A percentile compares a stretch with the other conserved stretches of the same genome.
These are phyloP conservation scores for Sarcophaga carnaria DNA, from an alignment of 2,888 invertebrate species.

Conservation along the genomic window DNA sequence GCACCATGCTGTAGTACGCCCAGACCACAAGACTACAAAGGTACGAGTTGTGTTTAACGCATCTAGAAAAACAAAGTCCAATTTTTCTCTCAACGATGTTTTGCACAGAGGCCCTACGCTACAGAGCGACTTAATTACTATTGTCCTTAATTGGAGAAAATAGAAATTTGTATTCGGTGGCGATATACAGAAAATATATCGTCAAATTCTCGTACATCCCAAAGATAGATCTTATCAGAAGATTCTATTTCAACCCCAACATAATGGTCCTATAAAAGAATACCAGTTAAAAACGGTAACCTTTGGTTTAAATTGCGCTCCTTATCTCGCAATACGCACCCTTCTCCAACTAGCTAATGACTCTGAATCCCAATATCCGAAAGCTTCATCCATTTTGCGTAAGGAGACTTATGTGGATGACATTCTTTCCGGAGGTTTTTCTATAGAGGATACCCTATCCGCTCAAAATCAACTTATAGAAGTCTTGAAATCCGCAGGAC, in stretches of 20 bases:
- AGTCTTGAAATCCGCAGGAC: not conserved
- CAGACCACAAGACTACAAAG: constrained; percentile 55
- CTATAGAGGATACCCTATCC: not conserved
- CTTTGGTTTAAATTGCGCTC: too few species aligned
- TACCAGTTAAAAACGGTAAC: not conserved
- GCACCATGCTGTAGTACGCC: not conserved
- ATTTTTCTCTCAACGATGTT: constrained; percentile 54
- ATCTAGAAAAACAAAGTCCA: constrained; percentile 17
- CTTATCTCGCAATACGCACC: not conserved
- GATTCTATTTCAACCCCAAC: constrained; percentile 55
- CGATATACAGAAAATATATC: constrained; percentile 47
- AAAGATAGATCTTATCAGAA: constrained; percentile 58
- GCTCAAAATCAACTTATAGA: not conserved
- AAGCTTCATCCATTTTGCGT: not conserved
- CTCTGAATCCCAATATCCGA: not conserved
- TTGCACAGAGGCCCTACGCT: constrained; percentile 59
- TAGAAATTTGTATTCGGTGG: constrained; percentile 62
- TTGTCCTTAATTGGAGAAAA: constrained; percentile 48
- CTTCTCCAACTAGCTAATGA: not conserved
- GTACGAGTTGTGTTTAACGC: constrained; percentile 59
- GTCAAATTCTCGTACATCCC: constrained; percentile 52
- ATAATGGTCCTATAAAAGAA: not conserved
- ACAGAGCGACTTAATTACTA: constrained; percentile 52
- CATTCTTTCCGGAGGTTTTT: not conserved
- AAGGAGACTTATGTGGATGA: constrained; percentile 28